Conservation (phyloP, 2,113 vertebrate species). For the Scomber scombrus region DNA sequence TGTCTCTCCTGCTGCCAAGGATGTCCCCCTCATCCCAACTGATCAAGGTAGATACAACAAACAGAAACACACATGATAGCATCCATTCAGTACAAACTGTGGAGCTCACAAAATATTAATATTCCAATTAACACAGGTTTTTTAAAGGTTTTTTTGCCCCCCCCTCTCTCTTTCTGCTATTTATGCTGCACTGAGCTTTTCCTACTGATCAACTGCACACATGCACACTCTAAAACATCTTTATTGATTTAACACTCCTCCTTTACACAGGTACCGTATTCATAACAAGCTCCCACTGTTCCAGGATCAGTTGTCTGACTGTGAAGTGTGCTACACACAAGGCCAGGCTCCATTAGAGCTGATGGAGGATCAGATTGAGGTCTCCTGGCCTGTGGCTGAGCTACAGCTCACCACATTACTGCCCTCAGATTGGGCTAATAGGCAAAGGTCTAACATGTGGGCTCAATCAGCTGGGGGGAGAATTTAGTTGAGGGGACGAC, state of each 20-base stretch:
- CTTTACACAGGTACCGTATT: conserved; percentile 2
- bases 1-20: conserved; percentile 91
- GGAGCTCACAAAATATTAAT: background rate
- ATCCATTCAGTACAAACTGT: background rate
- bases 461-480: conserved; percentile 5
- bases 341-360: conserved; percentile 67
- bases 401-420: conserved; percentile 45
- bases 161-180: background rate
- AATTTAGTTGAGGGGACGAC: conserved; percentile 4
- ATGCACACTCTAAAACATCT: conserved; percentile 26
- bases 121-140: too few relatives aligned
- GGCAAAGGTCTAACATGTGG: conserved; percentile 4
- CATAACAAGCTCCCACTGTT: conserved; percentile 61
- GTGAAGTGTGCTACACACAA: conserved; percentile 63
- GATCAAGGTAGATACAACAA: conserved; percentile 89
- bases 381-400: conserved; percentile 27
- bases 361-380: conserved; percentile 54
- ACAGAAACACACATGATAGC: conserved; percentile 14
- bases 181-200: background rate
- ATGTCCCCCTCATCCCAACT: conserved; percentile 92
- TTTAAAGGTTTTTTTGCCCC: too few relatives aligned
- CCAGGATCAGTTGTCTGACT: conserved; percentile 44
- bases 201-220: conserved; percentile 30
- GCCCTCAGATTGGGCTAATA: conserved; percentile 41
- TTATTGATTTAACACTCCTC: conserved; percentile 40